These are phyloP conservation scores for Meganola albula DNA, from an alignment of 2,888 invertebrate genomes.

Conservation along the genomic window DNA sequence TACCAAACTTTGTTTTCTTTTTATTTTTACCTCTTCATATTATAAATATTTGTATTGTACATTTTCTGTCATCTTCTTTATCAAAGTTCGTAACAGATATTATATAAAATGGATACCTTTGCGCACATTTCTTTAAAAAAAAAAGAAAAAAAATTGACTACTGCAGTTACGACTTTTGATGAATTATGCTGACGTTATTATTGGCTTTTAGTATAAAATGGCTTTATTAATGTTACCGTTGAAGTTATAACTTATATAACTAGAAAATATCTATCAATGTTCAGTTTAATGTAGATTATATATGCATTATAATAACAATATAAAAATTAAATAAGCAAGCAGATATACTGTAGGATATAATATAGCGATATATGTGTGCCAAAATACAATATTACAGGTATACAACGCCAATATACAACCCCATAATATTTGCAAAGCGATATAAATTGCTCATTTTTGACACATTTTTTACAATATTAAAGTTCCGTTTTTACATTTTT, in stretches of 20 bases:
- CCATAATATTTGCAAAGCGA: slow-evolving; percentile 31
- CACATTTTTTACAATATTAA: slow-evolving; percentile 32
- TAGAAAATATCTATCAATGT: slow-evolving; percentile 46
- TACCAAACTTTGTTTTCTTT: slow-evolving; percentile 54
- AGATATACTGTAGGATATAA: slow-evolving; percentile 29
- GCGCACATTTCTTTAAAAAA: too few species aligned
- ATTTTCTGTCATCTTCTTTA: too few species aligned
- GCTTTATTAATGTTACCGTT: slow-evolving; percentile 54
- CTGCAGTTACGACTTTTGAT: too few species aligned
- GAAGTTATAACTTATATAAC: slow-evolving; percentile 35
- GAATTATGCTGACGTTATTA: too few species aligned
- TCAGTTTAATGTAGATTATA: slow-evolving; percentile 43
- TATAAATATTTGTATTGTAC: slow-evolving; percentile 46
- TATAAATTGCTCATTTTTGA: slow-evolving; percentile 47
- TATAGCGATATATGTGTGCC: slow-evolving; percentile 50
- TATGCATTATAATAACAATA: slow-evolving; percentile 23
- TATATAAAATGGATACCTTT: too few species aligned
- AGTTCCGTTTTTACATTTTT: slow-evolving; percentile 25
- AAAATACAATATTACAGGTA: slow-evolving; percentile 65
- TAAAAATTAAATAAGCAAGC: slow-evolving; percentile 26
- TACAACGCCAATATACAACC: slow-evolving; percentile 51
- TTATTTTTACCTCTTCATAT: slow-evolving; percentile 47
- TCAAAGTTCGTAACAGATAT: too few species aligned
- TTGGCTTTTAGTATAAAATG: too few species aligned
- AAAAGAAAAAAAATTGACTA: too few species aligned